Evolutionary conservation across 2,113 vertebrate species (phyloP).

Genomic region (Xenopus laevis): DNA sequence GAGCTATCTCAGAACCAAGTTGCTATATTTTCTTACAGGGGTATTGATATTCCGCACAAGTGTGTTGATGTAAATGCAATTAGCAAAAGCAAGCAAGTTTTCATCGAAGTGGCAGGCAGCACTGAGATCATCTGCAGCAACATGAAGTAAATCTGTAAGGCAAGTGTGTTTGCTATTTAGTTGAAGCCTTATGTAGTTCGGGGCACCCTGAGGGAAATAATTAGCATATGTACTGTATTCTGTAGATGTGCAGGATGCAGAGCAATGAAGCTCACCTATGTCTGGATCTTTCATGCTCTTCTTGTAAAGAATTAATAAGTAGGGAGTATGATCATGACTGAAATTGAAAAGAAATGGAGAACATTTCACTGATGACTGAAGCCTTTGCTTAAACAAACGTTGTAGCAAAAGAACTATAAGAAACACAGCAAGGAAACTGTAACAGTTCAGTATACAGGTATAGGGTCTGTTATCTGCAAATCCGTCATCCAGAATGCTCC

Average conservation of each 20-base stretch:
- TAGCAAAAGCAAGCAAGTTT: slow-evolving; percentile 1
- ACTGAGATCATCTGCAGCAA: slow-evolving; percentile 1
- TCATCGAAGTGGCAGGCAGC: slow-evolving; percentile 1
- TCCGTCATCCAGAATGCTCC: no score
- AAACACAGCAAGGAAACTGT: no score
- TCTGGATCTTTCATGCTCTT: slow-evolving; percentile 1
- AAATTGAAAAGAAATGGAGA: slow-evolving; percentile 1
- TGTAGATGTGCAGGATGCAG: slow-evolving; percentile 1
- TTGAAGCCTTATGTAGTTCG: neutral
- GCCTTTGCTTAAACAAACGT: neutral
- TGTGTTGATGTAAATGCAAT: neutral
- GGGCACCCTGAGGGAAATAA: neutral
- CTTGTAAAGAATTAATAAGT: slow-evolving; percentile 2
- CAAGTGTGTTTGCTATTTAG: slow-evolving; percentile 3
- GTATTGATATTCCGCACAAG: neutral
- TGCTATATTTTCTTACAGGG: neutral
- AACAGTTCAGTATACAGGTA: no score
- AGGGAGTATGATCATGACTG: neutral
- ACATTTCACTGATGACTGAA: neutral
- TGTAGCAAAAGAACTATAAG: neutral
- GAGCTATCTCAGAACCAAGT: neutral
- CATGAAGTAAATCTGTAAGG: slow-evolving; percentile 5
- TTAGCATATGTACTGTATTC: slow-evolving; percentile 3
- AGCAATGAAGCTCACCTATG: slow-evolving; percentile 3
- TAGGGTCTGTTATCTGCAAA: no score